phyloP scores from a whole-genome alignment of 2,888 invertebrate species.

The Heliconius sara region DNA sequence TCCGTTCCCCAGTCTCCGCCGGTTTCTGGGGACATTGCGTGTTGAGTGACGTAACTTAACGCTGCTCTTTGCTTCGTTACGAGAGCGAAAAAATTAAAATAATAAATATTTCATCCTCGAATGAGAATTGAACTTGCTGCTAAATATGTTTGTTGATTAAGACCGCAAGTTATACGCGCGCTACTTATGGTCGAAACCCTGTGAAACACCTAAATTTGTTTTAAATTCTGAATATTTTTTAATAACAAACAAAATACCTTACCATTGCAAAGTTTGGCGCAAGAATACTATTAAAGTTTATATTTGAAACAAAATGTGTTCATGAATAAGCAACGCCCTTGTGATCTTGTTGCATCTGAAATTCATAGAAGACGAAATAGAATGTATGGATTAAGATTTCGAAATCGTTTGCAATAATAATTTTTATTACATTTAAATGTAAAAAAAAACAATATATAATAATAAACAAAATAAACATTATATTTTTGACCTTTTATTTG shows the following conservation, averaged over 20 bases:
- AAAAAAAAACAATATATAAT: not conserved
- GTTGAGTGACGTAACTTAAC: no score
- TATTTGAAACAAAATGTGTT: constrained; percentile 49
- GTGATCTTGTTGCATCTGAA: not conserved
- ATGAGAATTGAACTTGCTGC: no score
- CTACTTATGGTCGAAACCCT: no score
- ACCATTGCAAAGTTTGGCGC: not conserved
- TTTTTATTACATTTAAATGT: not conserved
- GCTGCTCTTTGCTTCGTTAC: no score
- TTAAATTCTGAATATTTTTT: not conserved
- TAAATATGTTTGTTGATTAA: no score
- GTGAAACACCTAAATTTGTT: no score
- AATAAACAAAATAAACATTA: not conserved
- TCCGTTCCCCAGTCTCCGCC: no score
- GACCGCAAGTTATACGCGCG: no score
- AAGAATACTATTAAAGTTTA: not conserved
- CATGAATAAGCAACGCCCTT: constrained; percentile 44
- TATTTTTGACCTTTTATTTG: no score
- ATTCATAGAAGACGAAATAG: not conserved
- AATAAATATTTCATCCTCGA: no score
- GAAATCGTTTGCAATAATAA: not conserved
- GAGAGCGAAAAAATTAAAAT: no score
- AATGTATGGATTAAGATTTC: not conserved
- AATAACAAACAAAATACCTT: not conserved
- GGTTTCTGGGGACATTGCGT: no score